Base-by-base conservation (phyloP, 2,113 vertebrate species). In the Hystrix cristata region DNA sequence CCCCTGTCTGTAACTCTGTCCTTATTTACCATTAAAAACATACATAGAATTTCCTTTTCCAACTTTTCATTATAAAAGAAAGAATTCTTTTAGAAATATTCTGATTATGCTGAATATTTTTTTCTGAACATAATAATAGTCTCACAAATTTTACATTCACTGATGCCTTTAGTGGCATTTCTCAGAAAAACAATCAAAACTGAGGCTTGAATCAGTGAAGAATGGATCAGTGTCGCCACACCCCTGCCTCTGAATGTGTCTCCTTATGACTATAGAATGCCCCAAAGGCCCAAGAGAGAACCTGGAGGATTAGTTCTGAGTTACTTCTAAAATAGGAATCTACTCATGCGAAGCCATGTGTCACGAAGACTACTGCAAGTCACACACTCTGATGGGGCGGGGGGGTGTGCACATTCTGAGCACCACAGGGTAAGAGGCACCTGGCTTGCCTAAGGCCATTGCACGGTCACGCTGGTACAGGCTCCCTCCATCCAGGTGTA, bases 151-250 rank as follows among this genome's bases (percentile, higher is more conserved):
- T 72, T 71, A 91, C 31, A 59, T 46, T 43, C 38, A 71, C 62
- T 60, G n/a, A 65, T 67, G 3, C 31, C n/a, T 67, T 88, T 76
- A 51, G 46, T 7, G 5, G 21, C 29, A 19, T 87, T 59, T 90
- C 59, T 95, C 38, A 76, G 60, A 59, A 95, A 92, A 95, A 16
- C 34, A 62, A 59, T 38, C 89, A 53, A 87, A 94, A 71, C 13
- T 27, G 9, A 5, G 7, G 3, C 38, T 80, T 95, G 69, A 38
- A 69, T 78, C 65, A 64, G 76, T 64, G 43, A 89, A 46, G 46
- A 76, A 34, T n/a, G n/a, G 64, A 59, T 53, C 4, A 34, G 43
- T 53, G 1, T 60, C 21, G 23, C 34, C 53, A 69, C 21, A 38
- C 14, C 51, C 5, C 21, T 13, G 1, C 7, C 15, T 0, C 0